Percentiles rank a stretch among this genome's conserved stretches.
phyloP scores from a whole-genome alignment of 2,888 invertebrate genomes.

The Spilosoma lubricipeda region DNA sequence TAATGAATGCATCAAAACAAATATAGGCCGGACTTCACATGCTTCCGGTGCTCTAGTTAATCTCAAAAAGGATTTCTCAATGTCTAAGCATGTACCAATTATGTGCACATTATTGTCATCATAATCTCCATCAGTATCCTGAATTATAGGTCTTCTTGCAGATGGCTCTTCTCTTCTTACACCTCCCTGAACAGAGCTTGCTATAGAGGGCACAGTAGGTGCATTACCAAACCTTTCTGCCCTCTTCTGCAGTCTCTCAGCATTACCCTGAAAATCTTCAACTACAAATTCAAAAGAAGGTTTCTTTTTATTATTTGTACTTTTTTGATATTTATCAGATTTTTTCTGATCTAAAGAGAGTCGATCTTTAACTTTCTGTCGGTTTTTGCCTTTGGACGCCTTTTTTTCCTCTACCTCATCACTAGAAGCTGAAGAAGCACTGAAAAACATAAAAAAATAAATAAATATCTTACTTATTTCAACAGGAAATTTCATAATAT shows the following conservation, averaged over 20 bases:
- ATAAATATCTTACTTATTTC: constrained; percentile 21
- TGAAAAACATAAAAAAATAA: constrained; percentile 56
- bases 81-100: constrained; percentile 96
- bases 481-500: no score
- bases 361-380: constrained; percentile 86
- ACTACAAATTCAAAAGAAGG: constrained; percentile 89
- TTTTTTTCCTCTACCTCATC: constrained; percentile 86
- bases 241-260: constrained; percentile 93
- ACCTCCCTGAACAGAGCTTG: constrained; percentile 76
- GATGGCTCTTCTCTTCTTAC: constrained; percentile 68
- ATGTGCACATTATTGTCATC: constrained; percentile 96
- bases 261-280: constrained; percentile 90
- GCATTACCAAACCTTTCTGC: constrained; percentile 94
- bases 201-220: constrained; percentile 78
- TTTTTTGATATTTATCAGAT: constrained; percentile 80
- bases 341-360: constrained; percentile 82
- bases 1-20: constrained; percentile 94
- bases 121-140: constrained; percentile 90
- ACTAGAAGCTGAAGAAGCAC: constrained; percentile 83
- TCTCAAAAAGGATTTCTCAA: constrained; percentile 98
- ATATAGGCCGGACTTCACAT: constrained; percentile 95
- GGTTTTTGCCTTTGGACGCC: constrained; percentile 70
- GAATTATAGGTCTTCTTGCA: constrained; percentile 75
- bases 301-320: constrained; percentile 85
- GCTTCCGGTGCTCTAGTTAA: constrained; percentile 98